A percentile compares a stretch with the other conserved stretches of the same genome.
These are phyloP conservation scores for Callionymus lyra DNA, from an alignment of 2,113 vertebrate species.

Conservation along the genomic window DNA sequence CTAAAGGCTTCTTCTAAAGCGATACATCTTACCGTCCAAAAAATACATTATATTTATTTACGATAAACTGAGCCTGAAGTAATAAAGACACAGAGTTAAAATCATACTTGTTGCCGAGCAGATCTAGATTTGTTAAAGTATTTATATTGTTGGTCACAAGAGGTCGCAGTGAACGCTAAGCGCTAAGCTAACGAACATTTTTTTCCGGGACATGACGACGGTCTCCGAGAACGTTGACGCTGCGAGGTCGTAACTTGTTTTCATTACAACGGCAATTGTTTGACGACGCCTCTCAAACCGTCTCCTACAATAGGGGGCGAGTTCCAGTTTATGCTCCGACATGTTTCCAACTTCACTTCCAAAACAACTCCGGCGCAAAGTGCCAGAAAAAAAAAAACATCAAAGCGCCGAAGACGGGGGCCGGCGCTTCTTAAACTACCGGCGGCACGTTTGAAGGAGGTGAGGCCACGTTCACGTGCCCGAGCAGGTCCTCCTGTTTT, in stretches of 20 bases:
- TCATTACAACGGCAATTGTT: constrained; percentile 52
- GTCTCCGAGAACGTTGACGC: too few relatives aligned
- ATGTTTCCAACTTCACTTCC: constrained; percentile 8
- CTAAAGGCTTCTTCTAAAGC: too few relatives aligned
- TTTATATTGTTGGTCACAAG: too few relatives aligned
- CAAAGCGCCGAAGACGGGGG: constrained; percentile 29
- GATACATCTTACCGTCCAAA: too few relatives aligned
- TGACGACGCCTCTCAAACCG: constrained; percentile 6
- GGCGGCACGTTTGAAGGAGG: constrained; percentile 31
- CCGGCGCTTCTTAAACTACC: constrained; percentile 29
- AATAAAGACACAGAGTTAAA: too few relatives aligned
- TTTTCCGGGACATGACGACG: too few relatives aligned
- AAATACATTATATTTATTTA: too few relatives aligned
- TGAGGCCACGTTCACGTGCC: constrained; percentile 35
- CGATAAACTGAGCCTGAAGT: too few relatives aligned
- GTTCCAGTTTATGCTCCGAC: constrained; percentile 5
- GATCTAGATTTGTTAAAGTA: too few relatives aligned
- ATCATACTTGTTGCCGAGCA: too few relatives aligned
- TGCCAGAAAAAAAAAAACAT: constrained; percentile 27
- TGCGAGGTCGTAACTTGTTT: constrained; percentile 57
- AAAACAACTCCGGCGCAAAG: constrained; percentile 30
- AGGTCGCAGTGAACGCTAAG: too few relatives aligned
- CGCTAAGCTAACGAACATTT: too few relatives aligned
- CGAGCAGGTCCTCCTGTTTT: constrained; percentile 28
- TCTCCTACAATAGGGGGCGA: constrained; percentile 1